These are phyloP conservation scores for Agonum fuliginosum DNA, from an alignment of 2,888 invertebrate species.

Conservation along the genomic window DNA sequence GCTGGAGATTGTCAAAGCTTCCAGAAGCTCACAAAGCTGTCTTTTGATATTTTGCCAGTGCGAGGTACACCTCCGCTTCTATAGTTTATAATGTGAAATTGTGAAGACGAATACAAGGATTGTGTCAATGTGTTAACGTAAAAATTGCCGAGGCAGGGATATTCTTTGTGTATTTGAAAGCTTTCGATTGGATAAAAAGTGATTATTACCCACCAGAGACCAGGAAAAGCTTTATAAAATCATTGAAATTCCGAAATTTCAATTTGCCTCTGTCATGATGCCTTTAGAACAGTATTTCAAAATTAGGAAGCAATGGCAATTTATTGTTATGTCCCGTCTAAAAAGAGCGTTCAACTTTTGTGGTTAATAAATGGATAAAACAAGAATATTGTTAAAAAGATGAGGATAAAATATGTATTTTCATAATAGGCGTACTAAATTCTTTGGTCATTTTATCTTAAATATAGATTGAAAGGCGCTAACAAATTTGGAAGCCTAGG, in stretches of 20 bases:
- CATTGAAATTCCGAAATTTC: constrained; percentile 7
- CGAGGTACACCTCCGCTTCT: not conserved
- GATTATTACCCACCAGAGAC: not conserved
- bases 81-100: constrained; percentile 33
- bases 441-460: no score
- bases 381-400: no score
- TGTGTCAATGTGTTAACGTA: constrained; percentile 47
- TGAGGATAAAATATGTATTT: no score
- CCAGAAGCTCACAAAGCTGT: constrained; percentile 65
- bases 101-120: constrained; percentile 32
- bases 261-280: not conserved
- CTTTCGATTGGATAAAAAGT: not conserved
- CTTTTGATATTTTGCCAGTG: constrained; percentile 70
- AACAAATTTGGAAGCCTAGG: no score
- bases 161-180: constrained; percentile 7
- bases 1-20: constrained; percentile 70
- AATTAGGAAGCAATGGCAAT: not conserved
- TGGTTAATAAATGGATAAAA: no score
- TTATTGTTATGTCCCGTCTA: not conserved
- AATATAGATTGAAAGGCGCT: no score
- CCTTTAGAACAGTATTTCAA: not conserved
- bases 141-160: constrained; percentile 20
- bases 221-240: not conserved
- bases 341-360: no score
- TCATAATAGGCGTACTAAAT: no score